Conservation (phyloP, 1,140 invertebrate species). For the Megalopta genalis region DNA sequence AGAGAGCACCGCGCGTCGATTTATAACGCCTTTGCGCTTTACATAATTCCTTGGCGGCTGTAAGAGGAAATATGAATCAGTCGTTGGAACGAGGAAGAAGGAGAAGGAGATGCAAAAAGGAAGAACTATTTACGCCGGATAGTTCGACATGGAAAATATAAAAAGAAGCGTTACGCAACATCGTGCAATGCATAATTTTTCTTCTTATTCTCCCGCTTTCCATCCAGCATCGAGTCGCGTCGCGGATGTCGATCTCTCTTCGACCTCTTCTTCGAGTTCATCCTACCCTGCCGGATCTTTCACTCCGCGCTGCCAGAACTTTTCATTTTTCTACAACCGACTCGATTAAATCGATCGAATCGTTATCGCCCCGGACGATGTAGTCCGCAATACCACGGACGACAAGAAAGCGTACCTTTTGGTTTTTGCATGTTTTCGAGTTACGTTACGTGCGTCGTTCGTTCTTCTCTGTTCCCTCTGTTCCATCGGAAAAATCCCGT, state of each 20-base stretch:
- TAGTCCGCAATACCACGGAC: too few relatives aligned
- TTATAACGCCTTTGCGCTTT: slow-evolving; percentile 30
- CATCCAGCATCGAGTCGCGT: neutral
- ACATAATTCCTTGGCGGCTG: slow-evolving; percentile 10
- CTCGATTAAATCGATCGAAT: too few relatives aligned
- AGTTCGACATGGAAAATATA: neutral
- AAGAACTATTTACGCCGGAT: neutral
- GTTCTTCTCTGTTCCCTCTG: neutral
- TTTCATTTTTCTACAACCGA: too few relatives aligned
- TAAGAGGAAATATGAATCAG: slow-evolving; percentile 41
- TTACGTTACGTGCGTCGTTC: too few relatives aligned
- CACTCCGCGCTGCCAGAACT: too few relatives aligned
- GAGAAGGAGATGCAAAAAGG: neutral
- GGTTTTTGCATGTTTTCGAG: too few relatives aligned
- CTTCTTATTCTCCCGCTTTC: neutral
- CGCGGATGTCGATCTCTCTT: too few relatives aligned
- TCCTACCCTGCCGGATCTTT: too few relatives aligned
- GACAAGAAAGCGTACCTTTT: too few relatives aligned
- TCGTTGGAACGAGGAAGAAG: neutral
- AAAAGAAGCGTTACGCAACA: slow-evolving; percentile 23
- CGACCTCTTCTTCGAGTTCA: too few relatives aligned
- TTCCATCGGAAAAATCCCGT: neutral
- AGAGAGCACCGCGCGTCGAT: neutral
- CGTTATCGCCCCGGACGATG: too few relatives aligned
- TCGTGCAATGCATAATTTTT: slow-evolving; percentile 41